These are phyloP conservation scores for Dichetophora obliterata DNA, from an alignment of 2,888 invertebrate species.

Conservation along the genomic window DNA sequence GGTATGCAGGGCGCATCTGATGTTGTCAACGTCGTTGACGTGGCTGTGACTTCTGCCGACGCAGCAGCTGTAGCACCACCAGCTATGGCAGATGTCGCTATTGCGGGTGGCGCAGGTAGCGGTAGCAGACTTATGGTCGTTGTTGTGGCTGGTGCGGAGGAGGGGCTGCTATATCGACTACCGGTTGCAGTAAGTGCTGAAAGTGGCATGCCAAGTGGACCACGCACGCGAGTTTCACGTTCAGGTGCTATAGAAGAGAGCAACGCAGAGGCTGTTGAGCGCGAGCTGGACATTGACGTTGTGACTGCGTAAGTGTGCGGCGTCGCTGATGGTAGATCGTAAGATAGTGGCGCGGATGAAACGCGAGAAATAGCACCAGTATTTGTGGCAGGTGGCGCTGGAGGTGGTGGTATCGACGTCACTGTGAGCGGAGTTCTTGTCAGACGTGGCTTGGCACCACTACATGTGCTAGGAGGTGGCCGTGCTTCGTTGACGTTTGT, in stretches of 20 bases:
- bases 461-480: conserved; percentile 42
- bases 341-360: conserved; percentile 54
- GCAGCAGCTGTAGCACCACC: conserved; percentile 55
- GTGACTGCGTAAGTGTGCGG: conserved; percentile 62
- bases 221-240: conserved; percentile 54
- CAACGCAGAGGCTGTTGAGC: conserved; percentile 42
- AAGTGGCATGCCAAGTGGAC: conserved; percentile 61
- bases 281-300: conserved; percentile 40
- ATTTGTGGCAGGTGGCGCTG: conserved; percentile 45
- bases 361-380: conserved; percentile 51
- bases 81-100: conserved; percentile 50
- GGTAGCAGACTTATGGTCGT: conserved; percentile 46
- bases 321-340: conserved; percentile 62
- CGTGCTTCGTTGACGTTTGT: conserved; percentile 42
- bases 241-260: conserved; percentile 44
- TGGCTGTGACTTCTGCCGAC: conserved; percentile 42
- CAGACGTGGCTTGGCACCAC: conserved; percentile 50
- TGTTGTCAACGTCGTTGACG: conserved; percentile 40
- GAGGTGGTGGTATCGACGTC: conserved; percentile 33
- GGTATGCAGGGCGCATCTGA: conserved; percentile 51
- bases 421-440: conserved; percentile 39
- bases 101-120: conserved; percentile 42
- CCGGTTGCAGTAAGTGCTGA: conserved; percentile 55
- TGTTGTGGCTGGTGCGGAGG: conserved; percentile 41
- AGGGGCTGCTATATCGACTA: conserved; percentile 55